Percentiles rank a stretch among this genome's conserved stretches.
phyloP scores from a whole-genome alignment of 2,797 vertebrate species.

The Synaphobranchus kaupii region DNA sequence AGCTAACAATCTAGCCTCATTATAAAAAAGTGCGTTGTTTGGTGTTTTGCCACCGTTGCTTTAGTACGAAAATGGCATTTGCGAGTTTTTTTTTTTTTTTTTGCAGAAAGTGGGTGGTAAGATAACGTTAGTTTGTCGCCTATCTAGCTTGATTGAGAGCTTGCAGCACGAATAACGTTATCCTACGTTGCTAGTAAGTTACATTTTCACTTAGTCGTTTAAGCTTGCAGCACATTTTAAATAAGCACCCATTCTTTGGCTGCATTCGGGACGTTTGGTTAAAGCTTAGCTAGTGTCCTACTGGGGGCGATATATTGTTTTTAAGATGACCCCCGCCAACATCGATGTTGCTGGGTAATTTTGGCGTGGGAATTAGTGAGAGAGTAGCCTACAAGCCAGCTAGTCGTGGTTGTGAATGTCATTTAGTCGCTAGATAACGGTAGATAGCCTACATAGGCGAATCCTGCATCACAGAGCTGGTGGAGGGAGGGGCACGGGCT shows the following conservation, averaged over 20 bases:
- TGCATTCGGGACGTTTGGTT: constrained; percentile 1
- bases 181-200: not conserved
- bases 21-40: not conserved
- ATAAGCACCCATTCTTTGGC: not conserved
- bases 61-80: not conserved
- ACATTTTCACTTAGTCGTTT: not conserved
- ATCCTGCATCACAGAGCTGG: not conserved
- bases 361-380: not conserved
- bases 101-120: not conserved
- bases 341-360: not conserved
- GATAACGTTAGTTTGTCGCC: not conserved
- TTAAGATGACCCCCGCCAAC: not conserved
- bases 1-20: not conserved
- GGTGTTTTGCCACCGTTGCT: not conserved
- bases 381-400: not conserved
- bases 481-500: not conserved
- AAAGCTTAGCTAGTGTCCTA: not conserved
- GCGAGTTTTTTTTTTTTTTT: not conserved
- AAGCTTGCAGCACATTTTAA: not conserved
- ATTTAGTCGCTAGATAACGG: not conserved
- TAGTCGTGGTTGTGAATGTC: not conserved
- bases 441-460: not conserved
- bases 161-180: not conserved
- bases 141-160: not conserved
- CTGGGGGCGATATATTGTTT: not conserved